Percentiles rank a stretch among this genome's conserved stretches.
phyloP scores from a whole-genome alignment of 2,113 vertebrate species.

The Condylura cristata region DNA sequence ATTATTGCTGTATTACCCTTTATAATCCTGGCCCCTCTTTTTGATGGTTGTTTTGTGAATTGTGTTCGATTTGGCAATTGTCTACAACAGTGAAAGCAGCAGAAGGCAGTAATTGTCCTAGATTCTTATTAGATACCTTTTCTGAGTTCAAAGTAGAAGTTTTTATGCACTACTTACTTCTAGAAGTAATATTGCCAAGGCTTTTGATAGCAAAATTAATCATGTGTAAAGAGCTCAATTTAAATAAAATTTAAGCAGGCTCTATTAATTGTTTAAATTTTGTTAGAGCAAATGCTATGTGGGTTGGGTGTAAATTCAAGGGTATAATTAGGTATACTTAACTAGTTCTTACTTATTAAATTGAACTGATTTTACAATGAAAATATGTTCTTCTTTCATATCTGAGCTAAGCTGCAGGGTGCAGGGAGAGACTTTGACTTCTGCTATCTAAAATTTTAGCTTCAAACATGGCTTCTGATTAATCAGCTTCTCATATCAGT shows the following conservation, averaged over 20 bases:
- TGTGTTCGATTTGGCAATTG: background rate
- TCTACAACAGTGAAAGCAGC: background rate
- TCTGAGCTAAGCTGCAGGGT: background rate
- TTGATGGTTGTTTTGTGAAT: background rate
- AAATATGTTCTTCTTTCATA: background rate
- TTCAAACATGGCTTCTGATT: background rate
- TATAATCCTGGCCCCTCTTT: background rate
- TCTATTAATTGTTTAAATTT: constrained; percentile 50
- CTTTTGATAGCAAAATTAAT: background rate
- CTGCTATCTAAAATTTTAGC: background rate
- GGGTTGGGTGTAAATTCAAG: constrained; percentile 40
- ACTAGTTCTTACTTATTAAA: constrained; percentile 24
- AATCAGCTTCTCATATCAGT: background rate
- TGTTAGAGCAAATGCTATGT: constrained; percentile 21
- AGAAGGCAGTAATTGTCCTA: background rate
- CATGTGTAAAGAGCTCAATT: constrained; percentile 4
- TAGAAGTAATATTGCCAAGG: constrained; percentile 11
- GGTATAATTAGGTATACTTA: background rate
- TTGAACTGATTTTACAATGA: constrained; percentile 6
- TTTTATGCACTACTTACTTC: background rate
- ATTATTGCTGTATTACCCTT: background rate
- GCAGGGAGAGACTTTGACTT: background rate
- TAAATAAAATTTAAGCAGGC: constrained; percentile 39
- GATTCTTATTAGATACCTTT: background rate
- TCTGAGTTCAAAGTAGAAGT: background rate